Evolutionary conservation across 2,888 invertebrate genomes (phyloP).

Genomic region (Torymus texanus): DNA sequence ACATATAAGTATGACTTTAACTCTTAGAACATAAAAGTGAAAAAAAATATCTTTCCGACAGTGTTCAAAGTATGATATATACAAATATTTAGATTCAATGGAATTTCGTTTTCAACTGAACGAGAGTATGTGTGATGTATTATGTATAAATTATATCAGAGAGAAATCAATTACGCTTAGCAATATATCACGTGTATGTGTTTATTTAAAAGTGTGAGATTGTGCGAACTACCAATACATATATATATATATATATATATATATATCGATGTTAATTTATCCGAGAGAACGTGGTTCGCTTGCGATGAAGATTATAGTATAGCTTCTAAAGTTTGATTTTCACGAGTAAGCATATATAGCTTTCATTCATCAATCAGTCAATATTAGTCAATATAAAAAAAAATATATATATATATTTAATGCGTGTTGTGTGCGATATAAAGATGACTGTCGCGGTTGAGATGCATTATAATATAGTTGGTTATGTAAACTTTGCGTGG

Average conservation of each 20-base stretch:
- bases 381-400: background rate
- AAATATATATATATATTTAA: conserved; percentile 9
- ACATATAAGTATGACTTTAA: too few species aligned
- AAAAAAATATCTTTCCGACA: conserved; percentile 3
- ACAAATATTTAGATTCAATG: background rate
- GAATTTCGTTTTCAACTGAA: background rate
- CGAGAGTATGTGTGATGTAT: background rate
- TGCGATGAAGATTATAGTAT: conserved; percentile 7
- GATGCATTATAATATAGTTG: background rate
- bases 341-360: background rate
- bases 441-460: conserved; percentile 35
- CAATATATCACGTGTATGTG: conserved; percentile 6
- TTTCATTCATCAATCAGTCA: conserved; percentile 3
- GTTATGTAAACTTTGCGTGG: conserved; percentile 23
- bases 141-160: background rate
- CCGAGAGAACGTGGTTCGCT: conserved; percentile 17
- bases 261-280: conserved; percentile 13
- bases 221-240: background rate
- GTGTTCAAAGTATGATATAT: conserved; percentile 7
- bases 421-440: conserved; percentile 1
- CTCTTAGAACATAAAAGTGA: too few species aligned
- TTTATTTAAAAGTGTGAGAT: background rate
- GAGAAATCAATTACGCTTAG: conserved; percentile 8
- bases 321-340: conserved; percentile 12
- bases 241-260: background rate